phyloP scores from a whole-genome alignment of 2,888 invertebrate species.

The Sepiola atlantica region DNA sequence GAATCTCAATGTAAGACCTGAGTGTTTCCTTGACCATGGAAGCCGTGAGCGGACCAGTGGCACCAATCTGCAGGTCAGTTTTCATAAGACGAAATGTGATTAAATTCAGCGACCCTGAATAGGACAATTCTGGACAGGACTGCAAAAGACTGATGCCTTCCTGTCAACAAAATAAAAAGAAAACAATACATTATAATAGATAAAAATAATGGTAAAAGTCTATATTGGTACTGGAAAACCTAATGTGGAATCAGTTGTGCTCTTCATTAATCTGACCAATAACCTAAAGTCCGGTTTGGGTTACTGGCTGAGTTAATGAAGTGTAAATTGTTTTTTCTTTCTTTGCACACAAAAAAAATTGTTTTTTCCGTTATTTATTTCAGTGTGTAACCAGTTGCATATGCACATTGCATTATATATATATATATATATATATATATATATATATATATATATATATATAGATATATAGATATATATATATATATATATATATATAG shows the following conservation, averaged over 20 bases:
- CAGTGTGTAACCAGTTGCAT: neutral
- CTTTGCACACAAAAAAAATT: too few species aligned
- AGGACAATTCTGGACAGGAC: slow-evolving; percentile 59
- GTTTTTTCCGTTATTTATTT: too few species aligned
- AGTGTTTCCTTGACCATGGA: slow-evolving; percentile 59
- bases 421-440: slow-evolving; percentile 8
- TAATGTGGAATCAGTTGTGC: too few species aligned
- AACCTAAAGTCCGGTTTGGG: neutral
- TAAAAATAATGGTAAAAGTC: neutral
- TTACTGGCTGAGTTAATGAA: neutral
- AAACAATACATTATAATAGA: neutral
- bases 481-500: neutral
- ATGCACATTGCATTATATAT: neutral
- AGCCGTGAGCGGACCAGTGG: slow-evolving; percentile 56
- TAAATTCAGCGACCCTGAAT: slow-evolving; percentile 61
- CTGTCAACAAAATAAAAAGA: slow-evolving; percentile 53
- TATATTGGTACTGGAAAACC: too few species aligned
- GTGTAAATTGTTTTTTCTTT: too few species aligned
- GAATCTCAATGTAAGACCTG: slow-evolving; percentile 64
- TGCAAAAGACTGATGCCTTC: slow-evolving; percentile 60
- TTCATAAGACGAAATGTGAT: slow-evolving; percentile 59
- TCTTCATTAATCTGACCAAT: neutral
- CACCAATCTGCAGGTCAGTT: slow-evolving; percentile 65
- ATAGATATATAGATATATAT: neutral
- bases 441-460: slow-evolving; percentile 32